phyloP scores from a whole-genome alignment of 2,888 invertebrate species.

The Pheosia gnoma region DNA sequence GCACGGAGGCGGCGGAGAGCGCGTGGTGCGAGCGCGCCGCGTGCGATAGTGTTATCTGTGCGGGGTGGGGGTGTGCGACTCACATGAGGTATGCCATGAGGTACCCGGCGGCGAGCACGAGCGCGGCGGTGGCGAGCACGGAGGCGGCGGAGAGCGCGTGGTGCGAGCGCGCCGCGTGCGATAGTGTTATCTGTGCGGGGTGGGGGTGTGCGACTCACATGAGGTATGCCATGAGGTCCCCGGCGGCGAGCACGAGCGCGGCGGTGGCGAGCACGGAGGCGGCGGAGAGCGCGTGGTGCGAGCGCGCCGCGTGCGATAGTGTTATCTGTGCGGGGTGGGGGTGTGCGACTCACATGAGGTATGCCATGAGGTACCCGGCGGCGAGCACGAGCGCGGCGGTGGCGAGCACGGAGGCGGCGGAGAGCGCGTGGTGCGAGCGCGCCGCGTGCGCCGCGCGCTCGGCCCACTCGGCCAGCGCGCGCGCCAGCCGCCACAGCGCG shows the following conservation, averaged over 20 bases:
- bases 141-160: conserved; percentile 92
- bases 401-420: conserved; percentile 90
- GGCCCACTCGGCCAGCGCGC: conserved; percentile 30
- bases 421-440: conserved; percentile 90
- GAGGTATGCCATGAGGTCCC: conserved; percentile 91
- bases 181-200: too few species aligned
- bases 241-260: conserved; percentile 87
- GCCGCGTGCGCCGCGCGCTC: conserved; percentile 88
- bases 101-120: conserved; percentile 89
- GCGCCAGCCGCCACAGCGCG: conserved; percentile 85
- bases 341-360: conserved; percentile 70
- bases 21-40: conserved; percentile 91
- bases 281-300: conserved; percentile 91
- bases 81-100: conserved; percentile 89
- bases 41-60: too few species aligned
- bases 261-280: conserved; percentile 91
- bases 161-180: conserved; percentile 89
- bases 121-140: conserved; percentile 89
- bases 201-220: conserved; percentile 65
- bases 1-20: conserved; percentile 89
- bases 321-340: conserved; percentile 44
- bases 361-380: conserved; percentile 93
- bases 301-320: conserved; percentile 88
- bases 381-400: conserved; percentile 89
- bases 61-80: conserved; percentile 46